A percentile compares a stretch with the other conserved stretches of the same genome.
Conservation (phyloP, 2,888 invertebrate species). For the Cantharis flavilabris region DNA sequence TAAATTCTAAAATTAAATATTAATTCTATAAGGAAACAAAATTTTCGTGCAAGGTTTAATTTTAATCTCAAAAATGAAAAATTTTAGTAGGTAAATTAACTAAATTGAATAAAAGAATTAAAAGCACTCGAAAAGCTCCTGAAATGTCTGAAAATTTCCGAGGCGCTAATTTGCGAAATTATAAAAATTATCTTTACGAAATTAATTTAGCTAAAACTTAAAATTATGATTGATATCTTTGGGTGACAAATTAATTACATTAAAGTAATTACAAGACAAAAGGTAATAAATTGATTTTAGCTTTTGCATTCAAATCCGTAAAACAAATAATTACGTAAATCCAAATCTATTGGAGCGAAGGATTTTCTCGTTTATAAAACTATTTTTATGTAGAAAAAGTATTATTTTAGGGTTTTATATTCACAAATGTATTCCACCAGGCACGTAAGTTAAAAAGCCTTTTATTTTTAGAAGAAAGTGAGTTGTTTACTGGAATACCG, state of each 20-base stretch:
- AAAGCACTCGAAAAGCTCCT: background rate
- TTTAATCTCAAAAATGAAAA: background rate
- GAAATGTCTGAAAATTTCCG: background rate
- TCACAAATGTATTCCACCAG: background rate
- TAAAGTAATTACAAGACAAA: background rate
- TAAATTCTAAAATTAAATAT: background rate
- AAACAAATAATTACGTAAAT: background rate
- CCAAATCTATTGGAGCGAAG: background rate
- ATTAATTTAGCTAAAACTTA: background rate
- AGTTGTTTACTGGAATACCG: background rate
- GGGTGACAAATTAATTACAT: background rate
- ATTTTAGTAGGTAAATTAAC: background rate
- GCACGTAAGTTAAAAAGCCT: background rate
- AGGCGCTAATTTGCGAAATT: background rate
- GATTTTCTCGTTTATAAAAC: background rate
- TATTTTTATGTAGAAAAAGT: background rate
- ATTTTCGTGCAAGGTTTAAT: background rate
- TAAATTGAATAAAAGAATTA: background rate
- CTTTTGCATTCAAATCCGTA: background rate
- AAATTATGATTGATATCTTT: background rate
- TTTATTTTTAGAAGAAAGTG: background rate
- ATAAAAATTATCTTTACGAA: background rate
- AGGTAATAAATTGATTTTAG: background rate
- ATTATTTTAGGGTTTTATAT: background rate
- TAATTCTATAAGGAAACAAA: background rate